These are phyloP conservation scores for Muscicapa striata DNA, from an alignment of 2,797 vertebrate species.

Conservation along the genomic window DNA sequence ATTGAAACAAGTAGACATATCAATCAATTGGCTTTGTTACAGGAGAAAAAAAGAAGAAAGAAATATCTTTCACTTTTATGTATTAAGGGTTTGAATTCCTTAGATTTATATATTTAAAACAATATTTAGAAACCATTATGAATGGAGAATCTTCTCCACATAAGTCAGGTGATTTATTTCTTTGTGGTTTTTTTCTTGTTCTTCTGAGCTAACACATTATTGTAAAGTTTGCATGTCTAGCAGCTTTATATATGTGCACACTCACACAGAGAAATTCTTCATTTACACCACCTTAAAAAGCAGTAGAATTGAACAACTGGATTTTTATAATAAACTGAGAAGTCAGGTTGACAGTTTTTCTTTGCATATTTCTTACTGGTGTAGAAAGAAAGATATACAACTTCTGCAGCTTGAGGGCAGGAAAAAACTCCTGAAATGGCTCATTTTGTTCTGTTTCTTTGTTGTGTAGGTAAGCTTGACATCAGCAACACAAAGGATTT, in stretches of 20 bases:
- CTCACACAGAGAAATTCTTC: background rate
- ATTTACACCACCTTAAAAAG: background rate
- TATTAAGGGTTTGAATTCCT: background rate
- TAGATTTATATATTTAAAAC: background rate
- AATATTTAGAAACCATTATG: background rate
- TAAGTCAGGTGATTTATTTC: background rate
- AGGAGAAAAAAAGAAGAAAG: background rate
- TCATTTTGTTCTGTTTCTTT: background rate
- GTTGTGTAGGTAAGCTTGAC: conserved; percentile 80
- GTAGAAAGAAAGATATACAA: background rate
- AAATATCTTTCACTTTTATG: background rate
- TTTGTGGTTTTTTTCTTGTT: background rate
- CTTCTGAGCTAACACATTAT: background rate
- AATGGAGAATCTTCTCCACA: background rate
- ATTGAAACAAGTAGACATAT: background rate
- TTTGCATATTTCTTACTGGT: background rate
- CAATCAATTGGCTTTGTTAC: background rate
- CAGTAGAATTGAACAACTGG: background rate
- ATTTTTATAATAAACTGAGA: background rate
- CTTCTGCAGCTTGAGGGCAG: background rate
- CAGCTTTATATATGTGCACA: background rate
- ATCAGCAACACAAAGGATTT: conserved; percentile 86
- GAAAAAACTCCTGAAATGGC: background rate
- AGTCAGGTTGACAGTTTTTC: background rate
- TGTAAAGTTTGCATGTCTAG: background rate